Evolutionary conservation across 2,113 vertebrate species (phyloP).

Genomic region (Mesoclemmys tuberculata): DNA sequence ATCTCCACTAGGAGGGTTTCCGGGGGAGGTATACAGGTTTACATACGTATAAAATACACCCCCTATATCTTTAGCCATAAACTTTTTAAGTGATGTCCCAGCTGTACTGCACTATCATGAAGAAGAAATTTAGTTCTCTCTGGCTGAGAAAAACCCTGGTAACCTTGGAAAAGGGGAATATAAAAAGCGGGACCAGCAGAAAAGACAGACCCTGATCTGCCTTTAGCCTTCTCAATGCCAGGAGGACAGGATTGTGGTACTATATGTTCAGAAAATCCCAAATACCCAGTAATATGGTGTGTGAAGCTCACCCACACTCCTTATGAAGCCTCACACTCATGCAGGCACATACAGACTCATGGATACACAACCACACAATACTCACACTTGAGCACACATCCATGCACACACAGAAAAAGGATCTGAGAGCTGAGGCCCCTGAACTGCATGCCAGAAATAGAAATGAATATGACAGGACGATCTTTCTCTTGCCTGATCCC

Average conservation of each 20-base stretch:
- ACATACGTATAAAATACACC: too few species aligned
- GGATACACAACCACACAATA: not conserved
- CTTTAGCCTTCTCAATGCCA: not conserved
- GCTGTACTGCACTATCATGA: too few species aligned
- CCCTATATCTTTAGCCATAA: too few species aligned
- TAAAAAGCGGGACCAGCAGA: not conserved
- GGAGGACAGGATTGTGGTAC: not conserved
- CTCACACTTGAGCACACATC: not conserved
- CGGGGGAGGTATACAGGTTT: too few species aligned
- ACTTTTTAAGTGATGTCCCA: too few species aligned
- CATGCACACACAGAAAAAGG: not conserved
- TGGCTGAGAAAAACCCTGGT: too few species aligned
- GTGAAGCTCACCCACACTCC: not conserved
- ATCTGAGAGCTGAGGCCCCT: not conserved
- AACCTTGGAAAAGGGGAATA: not conserved
- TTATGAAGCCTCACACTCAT: not conserved
- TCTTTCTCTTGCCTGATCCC: not conserved
- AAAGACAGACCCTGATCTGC: not conserved
- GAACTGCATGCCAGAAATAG: not conserved
- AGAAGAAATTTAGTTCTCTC: too few species aligned
- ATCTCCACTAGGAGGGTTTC: too few species aligned
- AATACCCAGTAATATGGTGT: not conserved
- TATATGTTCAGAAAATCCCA: not conserved
- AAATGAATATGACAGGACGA: not conserved
- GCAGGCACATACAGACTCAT: not conserved